Evolutionary conservation across 1,140 invertebrate genomes (phyloP).

Genomic region (Hyphantria cunea): DNA sequence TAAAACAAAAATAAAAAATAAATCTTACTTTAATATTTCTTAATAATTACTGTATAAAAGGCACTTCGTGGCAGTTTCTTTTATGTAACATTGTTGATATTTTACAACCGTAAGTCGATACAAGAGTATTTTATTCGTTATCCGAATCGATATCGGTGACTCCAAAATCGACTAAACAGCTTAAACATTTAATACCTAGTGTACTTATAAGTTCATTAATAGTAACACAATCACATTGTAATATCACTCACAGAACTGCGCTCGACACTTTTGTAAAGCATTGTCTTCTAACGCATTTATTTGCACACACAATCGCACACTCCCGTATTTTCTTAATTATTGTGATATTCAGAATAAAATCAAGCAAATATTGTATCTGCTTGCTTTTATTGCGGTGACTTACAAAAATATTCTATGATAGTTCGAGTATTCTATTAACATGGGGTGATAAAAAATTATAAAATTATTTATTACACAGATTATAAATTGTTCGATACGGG

Average conservation of each 20-base stretch:
- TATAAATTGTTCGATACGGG: constrained; percentile 13
- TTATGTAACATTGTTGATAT: constrained; percentile 58
- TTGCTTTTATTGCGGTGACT: constrained; percentile 39
- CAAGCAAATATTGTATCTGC: constrained; percentile 43
- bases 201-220: constrained; percentile 71
- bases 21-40: constrained; percentile 43
- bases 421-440: constrained; percentile 12
- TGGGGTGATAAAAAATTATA: not conserved
- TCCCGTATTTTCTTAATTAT: constrained; percentile 47
- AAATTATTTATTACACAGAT: constrained; percentile 5
- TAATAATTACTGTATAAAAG: constrained; percentile 63
- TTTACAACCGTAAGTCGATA: constrained; percentile 68
- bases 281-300: constrained; percentile 68
- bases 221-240: constrained; percentile 77
- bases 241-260: constrained; percentile 76
- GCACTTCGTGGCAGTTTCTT: constrained; percentile 78
- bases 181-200: constrained; percentile 49
- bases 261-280: constrained; percentile 55
- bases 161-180: constrained; percentile 17
- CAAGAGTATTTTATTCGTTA: constrained; percentile 53
- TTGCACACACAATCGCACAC: constrained; percentile 50
- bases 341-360: constrained; percentile 52
- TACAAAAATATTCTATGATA: constrained; percentile 8
- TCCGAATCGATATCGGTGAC: constrained; percentile 12
- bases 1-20: constrained; percentile 41